Conservation (phyloP, 2,888 invertebrate genomes). For the Nycteola revayana region DNA sequence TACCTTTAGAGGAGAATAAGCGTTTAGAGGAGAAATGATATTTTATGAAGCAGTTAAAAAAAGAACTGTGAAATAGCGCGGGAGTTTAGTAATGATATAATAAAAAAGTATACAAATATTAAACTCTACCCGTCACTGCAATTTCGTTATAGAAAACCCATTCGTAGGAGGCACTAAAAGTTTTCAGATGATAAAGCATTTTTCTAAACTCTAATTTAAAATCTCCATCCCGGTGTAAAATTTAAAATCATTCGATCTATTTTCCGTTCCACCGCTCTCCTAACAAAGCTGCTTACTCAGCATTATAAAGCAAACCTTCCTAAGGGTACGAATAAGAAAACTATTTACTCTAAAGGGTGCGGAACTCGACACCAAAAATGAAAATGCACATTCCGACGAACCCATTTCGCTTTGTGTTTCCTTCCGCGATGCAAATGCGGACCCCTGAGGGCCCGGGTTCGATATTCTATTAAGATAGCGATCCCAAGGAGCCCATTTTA, state of each 20-base stretch:
- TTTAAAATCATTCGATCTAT: background rate
- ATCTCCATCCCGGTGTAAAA: background rate
- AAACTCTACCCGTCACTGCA: too few species aligned
- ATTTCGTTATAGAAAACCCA: too few species aligned
- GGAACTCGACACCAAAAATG: slow-evolving; percentile 26
- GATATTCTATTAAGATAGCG: slow-evolving; percentile 79
- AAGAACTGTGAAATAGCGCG: too few species aligned
- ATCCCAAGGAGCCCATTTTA: slow-evolving; percentile 36
- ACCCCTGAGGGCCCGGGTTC: slow-evolving; percentile 24
- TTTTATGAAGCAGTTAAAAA: too few species aligned
- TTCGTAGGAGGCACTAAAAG: too few species aligned
- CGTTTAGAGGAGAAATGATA: too few species aligned
- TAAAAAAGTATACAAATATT: too few species aligned
- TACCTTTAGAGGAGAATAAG: too few species aligned
- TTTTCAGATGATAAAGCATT: background rate
- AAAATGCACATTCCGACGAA: slow-evolving; percentile 26
- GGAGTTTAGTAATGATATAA: too few species aligned
- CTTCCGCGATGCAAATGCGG: slow-evolving; percentile 35
- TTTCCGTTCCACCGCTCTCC: background rate
- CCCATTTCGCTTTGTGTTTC: slow-evolving; percentile 21
- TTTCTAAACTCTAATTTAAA: background rate
- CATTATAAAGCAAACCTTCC: background rate
- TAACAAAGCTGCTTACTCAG: background rate
- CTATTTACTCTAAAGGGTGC: slow-evolving; percentile 31
- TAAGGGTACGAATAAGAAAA: slow-evolving; percentile 21